phyloP scores from a whole-genome alignment of 2,113 vertebrate species.

The Dasypus novemcinctus region DNA sequence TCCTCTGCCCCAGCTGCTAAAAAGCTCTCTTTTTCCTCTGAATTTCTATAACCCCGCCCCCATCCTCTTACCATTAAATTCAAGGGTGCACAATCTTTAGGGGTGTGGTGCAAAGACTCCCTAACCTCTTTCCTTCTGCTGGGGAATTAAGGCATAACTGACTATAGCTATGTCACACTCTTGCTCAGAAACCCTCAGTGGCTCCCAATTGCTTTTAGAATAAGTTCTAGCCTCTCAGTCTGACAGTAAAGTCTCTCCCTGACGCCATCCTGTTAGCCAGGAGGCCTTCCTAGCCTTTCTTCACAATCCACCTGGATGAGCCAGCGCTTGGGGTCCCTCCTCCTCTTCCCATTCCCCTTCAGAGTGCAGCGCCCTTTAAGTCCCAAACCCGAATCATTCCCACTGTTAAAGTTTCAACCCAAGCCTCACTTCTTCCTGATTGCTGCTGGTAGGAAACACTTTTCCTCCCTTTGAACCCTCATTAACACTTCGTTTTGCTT shows the following conservation, averaged over 20 bases:
- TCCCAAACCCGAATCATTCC: not conserved
- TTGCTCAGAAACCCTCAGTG: not conserved
- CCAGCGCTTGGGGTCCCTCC: not conserved
- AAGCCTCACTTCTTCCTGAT: too few relatives aligned
- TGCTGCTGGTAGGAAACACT: not conserved
- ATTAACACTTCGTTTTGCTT: not conserved
- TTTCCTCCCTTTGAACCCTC: not conserved
- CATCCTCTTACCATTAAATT: not conserved
- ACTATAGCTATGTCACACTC: accelerated
- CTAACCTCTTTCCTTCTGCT: not conserved
- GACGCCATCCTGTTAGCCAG: too few relatives aligned
- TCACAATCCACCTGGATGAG: not conserved
- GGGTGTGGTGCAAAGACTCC: not conserved
- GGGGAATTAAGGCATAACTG: not conserved
- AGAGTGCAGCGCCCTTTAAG: not conserved
- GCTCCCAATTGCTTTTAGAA: not conserved
- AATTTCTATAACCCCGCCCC: not conserved
- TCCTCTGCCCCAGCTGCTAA: not conserved
- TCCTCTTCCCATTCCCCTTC: not conserved
- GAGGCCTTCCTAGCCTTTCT: not conserved
- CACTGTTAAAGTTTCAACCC: not conserved
- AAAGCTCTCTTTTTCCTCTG: not conserved
- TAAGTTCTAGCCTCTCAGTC: not conserved
- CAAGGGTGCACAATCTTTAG: not conserved
- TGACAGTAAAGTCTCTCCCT: not conserved